These are phyloP conservation scores for Entelurus aequoreus DNA, from an alignment of 2,113 vertebrate genomes.

Conservation along the genomic window DNA sequence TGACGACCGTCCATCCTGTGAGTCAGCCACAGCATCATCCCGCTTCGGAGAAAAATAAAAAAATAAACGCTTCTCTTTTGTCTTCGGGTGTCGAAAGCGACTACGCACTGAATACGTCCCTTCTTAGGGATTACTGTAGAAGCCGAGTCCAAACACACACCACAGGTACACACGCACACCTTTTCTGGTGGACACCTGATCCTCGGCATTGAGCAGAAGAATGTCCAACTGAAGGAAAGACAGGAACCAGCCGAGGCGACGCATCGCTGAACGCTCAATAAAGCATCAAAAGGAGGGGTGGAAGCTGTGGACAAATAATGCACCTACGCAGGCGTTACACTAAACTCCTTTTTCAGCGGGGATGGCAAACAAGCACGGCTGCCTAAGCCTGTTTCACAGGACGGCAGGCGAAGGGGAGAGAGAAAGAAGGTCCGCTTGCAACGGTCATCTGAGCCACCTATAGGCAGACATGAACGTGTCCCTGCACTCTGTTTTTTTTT, in stretches of 20 bases:
- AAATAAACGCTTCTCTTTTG: constrained; percentile 10
- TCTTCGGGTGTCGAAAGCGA: constrained; percentile 27
- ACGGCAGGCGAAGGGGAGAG: constrained; percentile 7
- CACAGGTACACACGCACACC: not conserved
- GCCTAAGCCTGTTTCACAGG: too few species aligned
- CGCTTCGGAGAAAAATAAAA: constrained; percentile 26
- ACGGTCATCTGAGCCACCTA: constrained; percentile 30
- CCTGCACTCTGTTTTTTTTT: constrained; percentile 43
- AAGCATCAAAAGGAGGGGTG: constrained; percentile 67
- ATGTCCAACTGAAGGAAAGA: constrained; percentile 41
- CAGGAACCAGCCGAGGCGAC: constrained; percentile 46
- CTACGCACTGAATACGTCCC: not conserved
- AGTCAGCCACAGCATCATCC: constrained; percentile 23
- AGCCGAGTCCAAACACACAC: too few species aligned
- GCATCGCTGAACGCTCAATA: constrained; percentile 63
- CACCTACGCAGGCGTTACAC: constrained; percentile 49
- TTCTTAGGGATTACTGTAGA: not conserved
- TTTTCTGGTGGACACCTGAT: constrained; percentile 11
- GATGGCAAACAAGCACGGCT: too few species aligned
- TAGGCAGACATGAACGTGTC: constrained; percentile 38
- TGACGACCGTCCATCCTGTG: constrained; percentile 20
- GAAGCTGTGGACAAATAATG: constrained; percentile 51
- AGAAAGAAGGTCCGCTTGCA: constrained; percentile 14
- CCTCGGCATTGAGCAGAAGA: constrained; percentile 6
- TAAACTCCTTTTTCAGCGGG: constrained; percentile 16